A percentile compares a stretch with the other conserved stretches of the same genome.
Conservation (phyloP, 2,797 vertebrate genomes). For the Leucoraja ocellata region DNA sequence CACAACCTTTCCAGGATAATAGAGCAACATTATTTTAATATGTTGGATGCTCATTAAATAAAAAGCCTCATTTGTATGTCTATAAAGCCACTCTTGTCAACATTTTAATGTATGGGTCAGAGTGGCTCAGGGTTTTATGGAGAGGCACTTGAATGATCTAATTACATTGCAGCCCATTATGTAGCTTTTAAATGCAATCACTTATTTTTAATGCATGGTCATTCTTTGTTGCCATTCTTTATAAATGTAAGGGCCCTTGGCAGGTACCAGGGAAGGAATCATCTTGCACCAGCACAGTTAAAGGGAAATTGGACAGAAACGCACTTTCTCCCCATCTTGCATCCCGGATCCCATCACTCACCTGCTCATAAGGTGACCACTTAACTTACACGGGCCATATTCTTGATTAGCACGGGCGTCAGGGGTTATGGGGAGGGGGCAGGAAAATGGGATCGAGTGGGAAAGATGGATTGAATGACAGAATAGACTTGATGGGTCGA, state of each 20-base stretch:
- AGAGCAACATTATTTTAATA: conserved; percentile 27
- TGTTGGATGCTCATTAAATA: conserved; percentile 25
- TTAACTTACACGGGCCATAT: too few relatives aligned
- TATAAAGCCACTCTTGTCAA: neutral
- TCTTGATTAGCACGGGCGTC: too few relatives aligned
- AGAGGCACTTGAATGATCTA: conserved; percentile 26
- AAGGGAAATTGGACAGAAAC: neutral
- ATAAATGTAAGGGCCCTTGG: neutral
- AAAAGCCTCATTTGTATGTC: conserved; percentile 32
- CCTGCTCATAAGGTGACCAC: too few relatives aligned
- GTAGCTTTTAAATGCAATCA: conserved; percentile 34
- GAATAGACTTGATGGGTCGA: too few relatives aligned
- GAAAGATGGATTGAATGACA: too few relatives aligned
- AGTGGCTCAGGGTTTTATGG: conserved; percentile 19
- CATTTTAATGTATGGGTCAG: conserved; percentile 28
- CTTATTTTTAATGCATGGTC: conserved; percentile 19
- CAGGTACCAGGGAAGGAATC: neutral
- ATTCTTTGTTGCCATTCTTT: neutral
- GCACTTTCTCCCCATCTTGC: too few relatives aligned
- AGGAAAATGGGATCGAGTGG: too few relatives aligned
- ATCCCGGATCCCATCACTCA: too few relatives aligned
- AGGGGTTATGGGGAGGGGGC: too few relatives aligned
- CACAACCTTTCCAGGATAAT: conserved; percentile 20
- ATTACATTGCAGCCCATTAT: conserved; percentile 32
- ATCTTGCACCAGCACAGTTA: neutral